phyloP scores from a whole-genome alignment of 1,140 invertebrate genomes.

The Aphaenogaster ashmeadi region DNA sequence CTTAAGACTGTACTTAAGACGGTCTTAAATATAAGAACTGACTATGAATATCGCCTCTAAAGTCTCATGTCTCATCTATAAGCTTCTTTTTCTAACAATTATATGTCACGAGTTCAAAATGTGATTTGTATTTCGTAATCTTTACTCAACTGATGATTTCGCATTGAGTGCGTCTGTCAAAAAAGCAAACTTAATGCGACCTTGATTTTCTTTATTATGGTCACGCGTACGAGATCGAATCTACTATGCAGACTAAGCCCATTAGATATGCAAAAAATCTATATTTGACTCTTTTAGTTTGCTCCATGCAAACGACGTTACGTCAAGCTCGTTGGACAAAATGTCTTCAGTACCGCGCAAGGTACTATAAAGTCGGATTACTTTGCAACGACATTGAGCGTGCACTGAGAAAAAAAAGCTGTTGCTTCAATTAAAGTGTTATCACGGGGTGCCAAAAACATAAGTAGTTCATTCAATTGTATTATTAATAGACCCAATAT shows the following conservation, averaged over 20 bases:
- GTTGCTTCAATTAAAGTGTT: no score
- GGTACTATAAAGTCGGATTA: slow-evolving; percentile 2
- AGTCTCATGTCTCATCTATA: not conserved
- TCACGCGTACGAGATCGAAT: slow-evolving; percentile 32
- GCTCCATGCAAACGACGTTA: slow-evolving; percentile 26
- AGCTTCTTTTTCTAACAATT: not conserved
- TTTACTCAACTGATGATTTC: not conserved
- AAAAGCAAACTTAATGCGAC: not conserved
- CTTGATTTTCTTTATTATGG: slow-evolving; percentile 41
- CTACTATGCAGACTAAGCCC: slow-evolving; percentile 15
- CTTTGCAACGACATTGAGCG: not conserved
- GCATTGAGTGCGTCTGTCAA: not conserved
- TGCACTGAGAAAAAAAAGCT: no score
- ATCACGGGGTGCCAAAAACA: no score
- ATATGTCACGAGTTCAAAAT: not conserved
- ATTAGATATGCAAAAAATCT: slow-evolving; percentile 49
- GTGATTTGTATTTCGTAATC: not conserved
- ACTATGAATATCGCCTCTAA: no score
- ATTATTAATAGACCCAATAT: no score
- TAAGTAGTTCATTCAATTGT: no score
- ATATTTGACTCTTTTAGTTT: slow-evolving; percentile 36
- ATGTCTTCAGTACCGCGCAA: not conserved
- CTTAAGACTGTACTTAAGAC: no score
- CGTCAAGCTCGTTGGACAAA: not conserved
- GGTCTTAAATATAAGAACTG: no score